Evolutionary conservation across 2,113 vertebrate genomes (phyloP).

Genomic region (Mesocricetus auratus): DNA sequence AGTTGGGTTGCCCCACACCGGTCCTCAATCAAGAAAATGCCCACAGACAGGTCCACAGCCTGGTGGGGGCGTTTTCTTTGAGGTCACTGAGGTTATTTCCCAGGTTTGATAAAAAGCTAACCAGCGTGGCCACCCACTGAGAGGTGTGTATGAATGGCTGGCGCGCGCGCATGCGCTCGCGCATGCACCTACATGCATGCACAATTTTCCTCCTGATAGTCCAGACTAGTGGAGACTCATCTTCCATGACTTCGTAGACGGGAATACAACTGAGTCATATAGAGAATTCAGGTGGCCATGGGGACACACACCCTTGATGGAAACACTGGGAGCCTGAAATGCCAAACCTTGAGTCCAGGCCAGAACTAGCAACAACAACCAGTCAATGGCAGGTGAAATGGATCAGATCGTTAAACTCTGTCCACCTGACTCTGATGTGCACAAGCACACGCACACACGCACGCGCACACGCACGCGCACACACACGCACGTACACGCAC

Average conservation of each 20-base stretch:
- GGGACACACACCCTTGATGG: neutral
- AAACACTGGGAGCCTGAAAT: no score
- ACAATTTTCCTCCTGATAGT: neutral
- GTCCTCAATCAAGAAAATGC: neutral
- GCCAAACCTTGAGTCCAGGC: neutral
- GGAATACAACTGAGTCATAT: neutral
- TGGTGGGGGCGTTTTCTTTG: neutral
- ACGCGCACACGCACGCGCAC: no score
- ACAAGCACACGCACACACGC: neutral
- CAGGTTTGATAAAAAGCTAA: neutral
- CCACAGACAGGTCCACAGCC: neutral
- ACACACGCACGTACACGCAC: no score
- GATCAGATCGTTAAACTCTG: neutral
- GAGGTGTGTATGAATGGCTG: neutral
- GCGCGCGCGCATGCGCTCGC: accelerated
- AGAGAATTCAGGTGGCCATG: no score
- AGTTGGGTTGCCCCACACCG: neutral
- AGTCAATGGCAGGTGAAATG: no score
- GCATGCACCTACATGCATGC: neutral
- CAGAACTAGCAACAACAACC: neutral
- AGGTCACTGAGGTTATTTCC: neutral
- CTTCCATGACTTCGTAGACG: neutral
- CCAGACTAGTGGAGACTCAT: neutral
- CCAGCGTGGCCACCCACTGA: neutral
- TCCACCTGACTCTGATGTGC: no score